Evolutionary conservation across 2,888 invertebrate genomes (phyloP), one percentile per base, ranked within the genome.

Genomic region (Drosophila trichaetosa): DNA sequence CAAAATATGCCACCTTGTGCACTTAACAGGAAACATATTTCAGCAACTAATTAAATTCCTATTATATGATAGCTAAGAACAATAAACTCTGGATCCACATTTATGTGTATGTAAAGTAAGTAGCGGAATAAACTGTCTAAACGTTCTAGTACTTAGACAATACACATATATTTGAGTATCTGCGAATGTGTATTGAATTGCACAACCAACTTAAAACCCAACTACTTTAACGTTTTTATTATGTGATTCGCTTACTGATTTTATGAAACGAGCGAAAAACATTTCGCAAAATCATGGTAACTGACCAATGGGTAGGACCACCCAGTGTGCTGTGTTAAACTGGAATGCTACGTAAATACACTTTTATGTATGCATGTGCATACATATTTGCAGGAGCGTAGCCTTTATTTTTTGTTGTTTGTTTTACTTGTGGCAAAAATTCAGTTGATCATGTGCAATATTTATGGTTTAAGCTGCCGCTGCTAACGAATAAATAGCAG

Each of bases 221-320:
- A 74, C 24, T 56, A 62, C 75, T 78, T 78, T 72, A 68, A 65
- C 46, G 24, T 64, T 69, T 62, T 21, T 40, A 34, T 71, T 58
- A 57, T 31, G 56, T 38, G 48, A 64, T 65, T 57, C 68, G 57
- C 34, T 73, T 69, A 58, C 63, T 49, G 69, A 69, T 76, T 79
- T 67, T 62, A 76, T 59, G 56, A 16, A 59, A 77, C 24, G 46
- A 16, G 16, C 63, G 66, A 72, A 73, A 79, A 79, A 60, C 59
- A 73, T 70, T 79, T 73, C 51, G 57, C 29, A 42, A 76, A 79
- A 79, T 68, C 61, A 73, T 67, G 64, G 64, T 56, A 69, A 64
- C 68, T 71, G 64, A 56, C 73, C 74, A 78, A 51, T 61, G 71
- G 76, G 61, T 33, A 62, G 62, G 21, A 34, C 38, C 57, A 40